A percentile compares a stretch with the other conserved stretches of the same genome.
Evolutionary conservation across 2,797 vertebrate species (phyloP).

Genomic region (Acestrorhynchus altus): DNA sequence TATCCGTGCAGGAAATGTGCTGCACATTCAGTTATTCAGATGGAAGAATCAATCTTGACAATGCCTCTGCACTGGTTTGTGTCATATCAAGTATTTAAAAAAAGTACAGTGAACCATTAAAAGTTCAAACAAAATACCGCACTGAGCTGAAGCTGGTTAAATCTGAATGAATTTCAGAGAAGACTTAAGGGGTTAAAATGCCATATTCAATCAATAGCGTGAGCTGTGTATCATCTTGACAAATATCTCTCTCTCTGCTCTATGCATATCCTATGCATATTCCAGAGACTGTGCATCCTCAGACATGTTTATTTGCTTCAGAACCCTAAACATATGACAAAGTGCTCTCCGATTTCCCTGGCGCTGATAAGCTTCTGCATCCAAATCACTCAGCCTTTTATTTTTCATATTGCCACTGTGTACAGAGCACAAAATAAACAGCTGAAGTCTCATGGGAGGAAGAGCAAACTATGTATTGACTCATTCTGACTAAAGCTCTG

Average conservation of each 20-base stretch:
- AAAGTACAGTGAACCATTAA: background rate
- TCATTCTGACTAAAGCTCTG: conserved; percentile 55
- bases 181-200: background rate
- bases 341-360: background rate
- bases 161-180: background rate
- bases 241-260: background rate
- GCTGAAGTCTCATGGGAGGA: conserved; percentile 52
- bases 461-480: conserved; percentile 53
- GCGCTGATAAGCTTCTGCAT: conserved; percentile 17
- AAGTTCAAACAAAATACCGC: background rate
- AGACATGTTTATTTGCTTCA: conserved; percentile 40
- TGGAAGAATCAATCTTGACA: background rate
- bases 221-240: background rate
- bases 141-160: background rate
- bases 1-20: conserved; percentile 17
- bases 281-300: background rate
- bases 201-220: background rate
- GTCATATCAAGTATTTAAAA: background rate
- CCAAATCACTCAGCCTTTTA: conserved; percentile 31
- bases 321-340: conserved; percentile 35
- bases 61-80: background rate
- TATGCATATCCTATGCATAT: conserved; percentile 18
- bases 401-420: conserved; percentile 12
- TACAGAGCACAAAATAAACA: conserved; percentile 34
- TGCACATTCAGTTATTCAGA: conserved; percentile 2